Evolutionary conservation across 2,113 vertebrate species (phyloP).

Genomic region (Megaptera novaeangliae): DNA sequence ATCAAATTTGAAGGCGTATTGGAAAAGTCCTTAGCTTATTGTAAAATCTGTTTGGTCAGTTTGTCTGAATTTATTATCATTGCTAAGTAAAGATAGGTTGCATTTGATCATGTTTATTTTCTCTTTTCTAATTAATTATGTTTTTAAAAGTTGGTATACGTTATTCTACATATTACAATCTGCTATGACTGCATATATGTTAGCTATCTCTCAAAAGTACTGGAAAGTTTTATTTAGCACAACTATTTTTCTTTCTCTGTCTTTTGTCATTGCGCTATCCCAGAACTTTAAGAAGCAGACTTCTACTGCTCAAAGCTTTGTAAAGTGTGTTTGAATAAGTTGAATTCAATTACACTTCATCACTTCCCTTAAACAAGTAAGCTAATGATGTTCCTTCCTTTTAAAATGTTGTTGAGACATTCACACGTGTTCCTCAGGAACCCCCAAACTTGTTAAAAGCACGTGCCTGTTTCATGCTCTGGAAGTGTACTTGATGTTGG

Average conservation of each 20-base stretch:
- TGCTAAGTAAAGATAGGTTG: background rate
- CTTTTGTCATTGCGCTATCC: background rate
- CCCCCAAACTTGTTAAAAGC: conserved; percentile 36
- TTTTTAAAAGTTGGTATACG: background rate
- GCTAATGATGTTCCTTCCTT: conserved; percentile 45
- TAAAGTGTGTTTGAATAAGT: conserved; percentile 24
- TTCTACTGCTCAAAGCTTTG: background rate
- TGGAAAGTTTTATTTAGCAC: background rate
- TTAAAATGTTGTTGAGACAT: conserved; percentile 49
- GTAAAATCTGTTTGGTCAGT: background rate
- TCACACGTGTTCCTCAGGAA: background rate
- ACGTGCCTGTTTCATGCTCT: background rate
- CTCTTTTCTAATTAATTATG: background rate
- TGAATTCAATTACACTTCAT: conserved; percentile 48
- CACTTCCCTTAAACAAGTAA: conserved; percentile 34
- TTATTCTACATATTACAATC: background rate
- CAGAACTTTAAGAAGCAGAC: background rate
- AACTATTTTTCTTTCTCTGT: conserved; percentile 18
- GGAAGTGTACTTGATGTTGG: background rate
- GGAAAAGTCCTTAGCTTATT: background rate
- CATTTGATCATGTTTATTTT: background rate
- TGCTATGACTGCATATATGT: background rate
- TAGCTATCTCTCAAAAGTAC: background rate
- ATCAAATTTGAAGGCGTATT: background rate
- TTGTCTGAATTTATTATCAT: background rate